Evolutionary conservation across 2,888 invertebrate species (phyloP).

Genomic region (Cephus pulcher): DNA sequence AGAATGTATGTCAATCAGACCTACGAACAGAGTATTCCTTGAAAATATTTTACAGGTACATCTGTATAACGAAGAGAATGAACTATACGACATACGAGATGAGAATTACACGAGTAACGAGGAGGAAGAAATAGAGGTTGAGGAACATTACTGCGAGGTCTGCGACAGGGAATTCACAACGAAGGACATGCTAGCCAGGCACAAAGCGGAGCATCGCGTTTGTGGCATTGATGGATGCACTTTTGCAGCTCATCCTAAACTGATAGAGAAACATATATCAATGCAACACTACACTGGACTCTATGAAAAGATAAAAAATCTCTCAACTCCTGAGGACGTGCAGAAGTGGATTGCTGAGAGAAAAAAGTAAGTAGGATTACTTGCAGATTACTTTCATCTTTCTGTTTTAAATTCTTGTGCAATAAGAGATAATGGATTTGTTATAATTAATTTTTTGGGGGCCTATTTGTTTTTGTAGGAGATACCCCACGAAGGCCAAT

Average conservation of each 20-base stretch:
- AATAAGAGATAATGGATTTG: not conserved
- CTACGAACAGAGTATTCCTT: not conserved
- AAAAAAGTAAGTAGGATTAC: constrained; percentile 68
- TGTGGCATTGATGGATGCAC: constrained; percentile 86
- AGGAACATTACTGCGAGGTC: constrained; percentile 76
- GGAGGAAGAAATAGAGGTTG: constrained; percentile 31
- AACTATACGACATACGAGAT: constrained; percentile 45
- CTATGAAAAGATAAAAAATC: constrained; percentile 80
- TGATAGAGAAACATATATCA: constrained; percentile 83
- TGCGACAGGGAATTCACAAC: constrained; percentile 82
- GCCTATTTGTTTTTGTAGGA: constrained; percentile 61
- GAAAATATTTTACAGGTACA: constrained; percentile 49
- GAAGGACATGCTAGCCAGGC: constrained; percentile 72
- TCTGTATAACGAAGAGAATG: constrained; percentile 43
- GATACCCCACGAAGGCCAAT: constrained; percentile 80
- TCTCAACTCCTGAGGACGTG: constrained; percentile 85
- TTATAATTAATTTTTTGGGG: constrained; percentile 8
- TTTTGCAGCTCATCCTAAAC: constrained; percentile 82
- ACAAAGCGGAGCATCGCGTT: constrained; percentile 79
- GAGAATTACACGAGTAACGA: constrained; percentile 44
- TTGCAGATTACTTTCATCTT: not conserved
- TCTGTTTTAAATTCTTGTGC: not conserved
- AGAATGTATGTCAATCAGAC: not conserved
- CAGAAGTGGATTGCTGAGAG: constrained; percentile 87
- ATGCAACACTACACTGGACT: constrained; percentile 88